Evolutionary conservation across 2,888 invertebrate species (phyloP).

Genomic region (Volucella bombylans): DNA sequence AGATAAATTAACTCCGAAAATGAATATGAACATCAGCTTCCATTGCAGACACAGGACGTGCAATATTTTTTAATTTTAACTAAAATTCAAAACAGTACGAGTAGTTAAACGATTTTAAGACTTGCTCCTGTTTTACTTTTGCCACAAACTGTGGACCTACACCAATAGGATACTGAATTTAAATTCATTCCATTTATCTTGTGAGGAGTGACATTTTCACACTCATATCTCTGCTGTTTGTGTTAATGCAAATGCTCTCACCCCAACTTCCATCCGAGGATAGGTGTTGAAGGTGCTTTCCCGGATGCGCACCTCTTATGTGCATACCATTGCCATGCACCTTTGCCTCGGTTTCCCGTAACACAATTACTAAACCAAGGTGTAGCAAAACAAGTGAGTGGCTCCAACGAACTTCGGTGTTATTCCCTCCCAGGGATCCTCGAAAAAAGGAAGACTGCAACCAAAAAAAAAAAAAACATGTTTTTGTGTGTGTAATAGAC

Average conservation of each 20-base stretch:
- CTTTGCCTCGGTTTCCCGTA: no score
- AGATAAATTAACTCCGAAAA: no score
- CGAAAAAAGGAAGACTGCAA: no score
- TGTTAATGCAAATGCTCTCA: constrained; percentile 60
- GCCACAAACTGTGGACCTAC: constrained; percentile 22
- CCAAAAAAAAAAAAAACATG: constrained; percentile 16
- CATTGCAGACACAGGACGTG: no score
- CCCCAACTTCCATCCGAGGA: neutral
- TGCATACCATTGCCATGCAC: neutral
- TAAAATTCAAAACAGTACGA: neutral
- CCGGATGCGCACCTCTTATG: neutral
- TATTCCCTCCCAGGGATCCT: no score
- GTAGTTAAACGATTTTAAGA: no score
- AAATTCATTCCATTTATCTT: constrained; percentile 65
- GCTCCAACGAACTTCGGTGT: constrained; percentile 1
- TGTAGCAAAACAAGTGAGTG: neutral
- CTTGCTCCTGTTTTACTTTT: constrained; percentile 1
- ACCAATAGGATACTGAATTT: constrained; percentile 38
- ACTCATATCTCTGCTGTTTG: constrained; percentile 38
- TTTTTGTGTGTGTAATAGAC: constrained; percentile 32
- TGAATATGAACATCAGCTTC: no score
- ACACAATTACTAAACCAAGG: no score
- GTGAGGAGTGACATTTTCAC: constrained; percentile 56
- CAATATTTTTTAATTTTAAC: no score
- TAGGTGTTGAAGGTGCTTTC: neutral